These are phyloP conservation scores for Cyprinodon brontotheroides DNA, from an alignment of 2,113 vertebrate genomes.

Conservation along the genomic window DNA sequence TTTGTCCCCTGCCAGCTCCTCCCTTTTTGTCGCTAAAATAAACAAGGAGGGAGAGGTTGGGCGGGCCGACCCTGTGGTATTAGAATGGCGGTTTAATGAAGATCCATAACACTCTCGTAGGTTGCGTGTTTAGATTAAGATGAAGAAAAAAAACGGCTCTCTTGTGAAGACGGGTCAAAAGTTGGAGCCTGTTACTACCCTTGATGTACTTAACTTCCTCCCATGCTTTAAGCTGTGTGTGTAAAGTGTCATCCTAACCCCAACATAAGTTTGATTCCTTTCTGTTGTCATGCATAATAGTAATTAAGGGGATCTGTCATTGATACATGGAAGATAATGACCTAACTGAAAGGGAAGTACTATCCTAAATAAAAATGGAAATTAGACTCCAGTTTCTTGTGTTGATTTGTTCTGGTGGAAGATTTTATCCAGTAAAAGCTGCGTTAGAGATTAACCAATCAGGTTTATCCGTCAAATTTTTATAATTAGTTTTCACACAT, in stretches of 20 bases:
- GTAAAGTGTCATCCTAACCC: conserved; percentile 71
- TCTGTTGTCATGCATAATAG: conserved; percentile 74
- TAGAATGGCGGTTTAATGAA: conserved; percentile 48
- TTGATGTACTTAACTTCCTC: conserved; percentile 74
- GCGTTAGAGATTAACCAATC: neutral
- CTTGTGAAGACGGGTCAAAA: conserved; percentile 66
- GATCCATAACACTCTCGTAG: conserved; percentile 72
- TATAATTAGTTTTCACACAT: neutral
- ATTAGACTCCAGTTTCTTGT: conserved; percentile 40
- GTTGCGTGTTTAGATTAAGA: conserved; percentile 72
- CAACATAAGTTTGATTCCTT: conserved; percentile 69
- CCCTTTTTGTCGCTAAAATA: conserved; percentile 32
- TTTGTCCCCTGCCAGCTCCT: conserved; percentile 81
- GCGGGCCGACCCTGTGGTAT: conserved; percentile 42
- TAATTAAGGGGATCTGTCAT: conserved; percentile 66
- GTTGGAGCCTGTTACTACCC: conserved; percentile 72
- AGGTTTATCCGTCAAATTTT: neutral
- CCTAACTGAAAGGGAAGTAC: conserved; percentile 72
- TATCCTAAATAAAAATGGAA: conserved; percentile 70
- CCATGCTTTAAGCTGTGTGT: conserved; percentile 71
- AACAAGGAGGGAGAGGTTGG: conserved; percentile 45
- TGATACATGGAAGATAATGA: conserved; percentile 68
- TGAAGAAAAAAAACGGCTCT: conserved; percentile 63
- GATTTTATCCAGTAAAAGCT: neutral
- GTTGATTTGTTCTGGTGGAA: neutral